A percentile compares a stretch with the other conserved stretches of the same genome.
Conservation (phyloP, 1,140 invertebrate genomes). For the Anagrus nilaparvatae region DNA sequence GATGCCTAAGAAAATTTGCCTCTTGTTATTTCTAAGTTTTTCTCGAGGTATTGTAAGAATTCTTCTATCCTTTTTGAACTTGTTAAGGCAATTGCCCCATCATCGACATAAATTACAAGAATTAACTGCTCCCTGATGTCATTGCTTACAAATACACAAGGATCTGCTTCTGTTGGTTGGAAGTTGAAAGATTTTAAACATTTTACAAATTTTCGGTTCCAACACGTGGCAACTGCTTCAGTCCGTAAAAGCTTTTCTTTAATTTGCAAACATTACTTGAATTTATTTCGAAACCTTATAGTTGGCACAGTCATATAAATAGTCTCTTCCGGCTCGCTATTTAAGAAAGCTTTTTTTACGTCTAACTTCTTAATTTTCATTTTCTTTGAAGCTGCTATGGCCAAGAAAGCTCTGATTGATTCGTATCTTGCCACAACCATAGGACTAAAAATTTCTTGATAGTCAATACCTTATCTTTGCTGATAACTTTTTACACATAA, state of each 20-base stretch:
- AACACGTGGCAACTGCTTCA: constrained; percentile 36
- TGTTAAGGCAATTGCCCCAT: constrained; percentile 13
- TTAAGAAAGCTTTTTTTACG: constrained; percentile 22
- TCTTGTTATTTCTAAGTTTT: constrained; percentile 14
- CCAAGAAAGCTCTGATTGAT: constrained; percentile 24
- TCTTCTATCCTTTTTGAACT: not conserved
- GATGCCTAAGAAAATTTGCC: constrained; percentile 15
- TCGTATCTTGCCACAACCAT: constrained; percentile 23
- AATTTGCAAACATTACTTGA: constrained; percentile 28
- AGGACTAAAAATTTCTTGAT: constrained; percentile 24
- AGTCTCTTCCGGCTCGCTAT: constrained; percentile 9
- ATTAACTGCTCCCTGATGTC: no score
- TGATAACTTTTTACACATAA: constrained; percentile 30
- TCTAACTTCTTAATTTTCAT: constrained; percentile 21
- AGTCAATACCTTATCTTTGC: constrained; percentile 25
- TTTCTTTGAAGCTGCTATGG: constrained; percentile 18
- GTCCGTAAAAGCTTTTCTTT: constrained; percentile 31
- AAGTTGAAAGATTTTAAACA: constrained; percentile 12
- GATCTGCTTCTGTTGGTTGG: constrained; percentile 14
- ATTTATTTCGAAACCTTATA: constrained; percentile 19
- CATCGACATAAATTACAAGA: constrained; percentile 16
- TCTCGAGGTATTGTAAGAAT: constrained; percentile 4
- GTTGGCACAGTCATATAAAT: constrained; percentile 22
- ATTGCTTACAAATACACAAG: constrained; percentile 16
- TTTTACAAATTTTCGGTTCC: constrained; percentile 23